Evolutionary conservation across 2,797 vertebrate genomes (phyloP).

Genomic region (Peromyscus eremicus): DNA sequence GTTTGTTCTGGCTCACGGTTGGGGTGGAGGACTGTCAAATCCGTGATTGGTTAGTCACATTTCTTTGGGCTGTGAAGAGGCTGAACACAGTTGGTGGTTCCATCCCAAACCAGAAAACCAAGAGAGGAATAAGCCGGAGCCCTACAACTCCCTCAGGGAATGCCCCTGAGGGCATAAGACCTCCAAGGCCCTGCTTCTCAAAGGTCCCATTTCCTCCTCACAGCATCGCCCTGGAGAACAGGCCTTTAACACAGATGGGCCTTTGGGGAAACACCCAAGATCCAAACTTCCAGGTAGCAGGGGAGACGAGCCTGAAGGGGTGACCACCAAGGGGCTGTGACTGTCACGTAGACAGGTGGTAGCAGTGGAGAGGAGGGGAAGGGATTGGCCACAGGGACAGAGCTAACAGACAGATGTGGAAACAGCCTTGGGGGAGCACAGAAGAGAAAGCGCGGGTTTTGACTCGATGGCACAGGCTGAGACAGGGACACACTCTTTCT

Average conservation of each 20-base stretch:
- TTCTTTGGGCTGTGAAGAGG: not conserved
- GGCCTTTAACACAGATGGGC: not conserved
- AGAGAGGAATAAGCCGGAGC: not conserved
- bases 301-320: not conserved
- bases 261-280: not conserved
- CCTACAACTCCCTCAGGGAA: not conserved
- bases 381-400: not conserved
- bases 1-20: not conserved
- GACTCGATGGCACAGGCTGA: not conserved
- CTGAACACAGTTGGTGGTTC: not conserved
- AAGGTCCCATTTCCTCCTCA: not conserved
- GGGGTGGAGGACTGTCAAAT: not conserved
- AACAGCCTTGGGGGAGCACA: not conserved
- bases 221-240: not conserved
- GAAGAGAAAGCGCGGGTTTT: not conserved
- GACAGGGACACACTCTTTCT: not conserved
- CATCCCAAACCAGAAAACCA: not conserved
- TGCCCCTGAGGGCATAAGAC: not conserved
- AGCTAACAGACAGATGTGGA: not conserved
- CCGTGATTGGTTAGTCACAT: not conserved
- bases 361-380: not conserved
- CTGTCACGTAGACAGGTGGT: not conserved
- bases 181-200: not conserved
- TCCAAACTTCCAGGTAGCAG: no score
- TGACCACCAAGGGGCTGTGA: not conserved